Evolutionary conservation across 2,888 invertebrate genomes (phyloP), one percentile per base, ranked within the genome.

Genomic region (Crematogaster levior): DNA sequence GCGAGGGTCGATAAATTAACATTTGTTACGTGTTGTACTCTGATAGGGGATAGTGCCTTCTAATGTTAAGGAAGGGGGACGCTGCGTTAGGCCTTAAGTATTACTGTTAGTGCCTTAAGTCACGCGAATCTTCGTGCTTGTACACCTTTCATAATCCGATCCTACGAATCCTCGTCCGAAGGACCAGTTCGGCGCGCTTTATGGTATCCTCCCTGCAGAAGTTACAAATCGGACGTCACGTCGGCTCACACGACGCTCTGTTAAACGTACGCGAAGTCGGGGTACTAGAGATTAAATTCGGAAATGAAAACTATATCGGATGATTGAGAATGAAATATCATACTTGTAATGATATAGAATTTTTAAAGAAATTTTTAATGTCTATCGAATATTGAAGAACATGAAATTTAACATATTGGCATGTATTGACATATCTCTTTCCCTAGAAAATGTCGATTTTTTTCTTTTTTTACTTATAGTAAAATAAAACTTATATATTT

Each of bases 1-100:
- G 82, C 84, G 82, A 83, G 75, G 84, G 80, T 87, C 79, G 82
- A 88, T 88, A 85, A 88, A 88, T 90, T 85, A 87, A 86, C 87
- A 89, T 84, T 85, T 89, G 88, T 90, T 91, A 91, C 88, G 86
- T 89, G 87, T 90, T 91, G 87, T 90, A 90, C 87, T 88, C 89
- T 84, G 85, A 90, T 89, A 90, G 92, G 89, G 87, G 92, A 92
- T 93, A 93, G 94, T 94, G 94, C 94, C 94, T 94, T 94, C 89
- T 91, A 91, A 93, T 85, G 86, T 90, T 91, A 91, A 91, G 90
- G 89, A 86, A 85, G 84, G 86, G 61, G 86, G 81, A 83, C 85
- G 84, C 89, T 89, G 89, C 89, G 88, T 91, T 91, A 91, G 89
- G 91, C 88, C 88, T 90, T 89, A 91, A 92, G 92, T 92, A 92